phyloP scores from a whole-genome alignment of 2,888 invertebrate species.

The Gymnosoma rotundatum region DNA sequence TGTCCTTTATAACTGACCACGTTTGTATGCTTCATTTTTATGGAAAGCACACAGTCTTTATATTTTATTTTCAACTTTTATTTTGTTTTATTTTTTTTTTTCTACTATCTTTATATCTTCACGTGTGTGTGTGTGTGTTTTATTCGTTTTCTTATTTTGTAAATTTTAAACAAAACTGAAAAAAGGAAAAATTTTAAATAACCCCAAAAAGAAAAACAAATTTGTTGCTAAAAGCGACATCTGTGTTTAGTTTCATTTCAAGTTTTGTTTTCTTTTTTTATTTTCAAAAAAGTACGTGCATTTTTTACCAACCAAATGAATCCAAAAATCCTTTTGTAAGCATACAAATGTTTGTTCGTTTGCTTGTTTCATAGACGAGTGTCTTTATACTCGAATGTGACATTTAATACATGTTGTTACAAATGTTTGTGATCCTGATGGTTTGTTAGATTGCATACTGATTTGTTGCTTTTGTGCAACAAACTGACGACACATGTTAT shows the following conservation, averaged over 20 bases:
- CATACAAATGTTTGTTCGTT: conserved; percentile 34
- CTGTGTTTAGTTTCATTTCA: conserved; percentile 62
- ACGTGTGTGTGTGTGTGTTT: conserved; percentile 46
- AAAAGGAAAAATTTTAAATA: conserved; percentile 1
- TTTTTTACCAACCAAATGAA: conserved; percentile 65
- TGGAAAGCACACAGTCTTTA: conserved; percentile 28
- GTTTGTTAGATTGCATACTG: conserved; percentile 71
- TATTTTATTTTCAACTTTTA: background rate
- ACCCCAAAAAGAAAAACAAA: conserved; percentile 27
- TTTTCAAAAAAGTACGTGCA: conserved; percentile 60
- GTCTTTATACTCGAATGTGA: conserved; percentile 22
- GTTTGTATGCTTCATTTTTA: conserved; percentile 66
- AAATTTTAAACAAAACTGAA: conserved; percentile 45
- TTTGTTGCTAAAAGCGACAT: conserved; percentile 67
- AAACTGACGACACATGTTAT: conserved; percentile 71
- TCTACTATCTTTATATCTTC: background rate
- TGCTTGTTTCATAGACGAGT: conserved; percentile 21
- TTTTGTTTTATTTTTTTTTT: conserved; percentile 10
- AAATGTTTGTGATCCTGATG: conserved; percentile 58
- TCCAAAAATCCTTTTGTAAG: conserved; percentile 49
- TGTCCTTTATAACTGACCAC: conserved; percentile 70
- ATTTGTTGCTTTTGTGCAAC: conserved; percentile 70
- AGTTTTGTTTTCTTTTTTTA: conserved; percentile 44
- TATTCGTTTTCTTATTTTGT: conserved; percentile 59
- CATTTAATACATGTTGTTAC: conserved; percentile 56